Base-by-base conservation (phyloP, 2,797 vertebrate species). In the Microctenopoma steveboyesi region DNA sequence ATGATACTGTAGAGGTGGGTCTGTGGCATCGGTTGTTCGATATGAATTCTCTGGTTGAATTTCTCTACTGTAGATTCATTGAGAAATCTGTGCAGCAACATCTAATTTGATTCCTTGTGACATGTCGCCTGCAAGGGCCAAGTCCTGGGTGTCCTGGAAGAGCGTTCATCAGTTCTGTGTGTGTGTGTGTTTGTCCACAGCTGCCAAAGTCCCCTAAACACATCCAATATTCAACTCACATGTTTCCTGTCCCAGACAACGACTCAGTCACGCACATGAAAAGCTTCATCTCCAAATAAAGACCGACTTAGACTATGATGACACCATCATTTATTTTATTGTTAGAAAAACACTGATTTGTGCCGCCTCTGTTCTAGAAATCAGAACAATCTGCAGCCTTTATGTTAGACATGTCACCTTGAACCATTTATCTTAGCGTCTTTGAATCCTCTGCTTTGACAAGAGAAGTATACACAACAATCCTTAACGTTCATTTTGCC, bases 31-130 rank as follows among this genome's bases (percentile, higher is more conserved):
- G 3, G 53, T 68, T 65, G 55, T 42, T 22, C 61, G 25, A 37
- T 12, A 62, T 53, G 9, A 64, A 56, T 55, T 39, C 55, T 66
- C 39, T 58, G 48, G 69, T 55, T 74, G 64, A 85, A 78, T 69
- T 46, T 64, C n/a, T 51, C 65, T 53, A 48, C 60, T 39, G 69
- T 35, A 9, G 64, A 70, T 73, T 68, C 67, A 51, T 56, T 64
- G 63, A 84, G 69, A 86, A 81, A 82, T 74, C 52, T 45, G 28
- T 6, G 28, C 60, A 68, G 37, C 51, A 67, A 74, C 74, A 57
- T 79, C 65, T 81, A 83, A 92, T 88, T 84, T 73, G 56, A 87
- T 78, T 89, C 74, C 82, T 81, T 76, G 68, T 87, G 84, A 85
- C 81, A 81, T 22, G 65, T 68, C 9, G 67, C 55, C 72, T 65